Conservation (phyloP, 2,888 invertebrate genomes). For the Tachina lurida region DNA sequence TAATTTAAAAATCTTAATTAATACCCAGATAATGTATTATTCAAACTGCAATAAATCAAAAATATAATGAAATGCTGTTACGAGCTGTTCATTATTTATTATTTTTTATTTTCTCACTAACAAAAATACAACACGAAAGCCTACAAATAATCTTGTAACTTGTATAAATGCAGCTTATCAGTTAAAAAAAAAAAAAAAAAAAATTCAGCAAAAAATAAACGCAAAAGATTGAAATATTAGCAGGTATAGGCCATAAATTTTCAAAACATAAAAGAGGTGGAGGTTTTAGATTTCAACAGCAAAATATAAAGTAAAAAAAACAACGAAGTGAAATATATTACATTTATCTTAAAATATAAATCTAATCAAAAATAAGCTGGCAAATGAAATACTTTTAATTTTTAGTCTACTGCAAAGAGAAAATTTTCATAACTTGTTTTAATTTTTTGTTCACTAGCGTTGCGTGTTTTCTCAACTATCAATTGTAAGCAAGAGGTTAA, state of each 20-base stretch:
- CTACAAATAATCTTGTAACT: slow-evolving; percentile 61
- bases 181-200: slow-evolving; percentile 21
- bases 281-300: slow-evolving; percentile 69
- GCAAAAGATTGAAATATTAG: slow-evolving; percentile 55
- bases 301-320: slow-evolving; percentile 21
- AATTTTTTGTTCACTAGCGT: slow-evolving; percentile 23
- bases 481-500: background rate
- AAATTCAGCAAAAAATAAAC: slow-evolving; percentile 25
- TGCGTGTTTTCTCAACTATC: slow-evolving; percentile 43
- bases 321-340: slow-evolving; percentile 20
- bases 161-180: slow-evolving; percentile 48
- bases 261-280: slow-evolving; percentile 69
- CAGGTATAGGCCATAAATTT: slow-evolving; percentile 69
- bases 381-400: slow-evolving; percentile 44
- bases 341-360: slow-evolving; percentile 59
- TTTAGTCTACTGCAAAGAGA: slow-evolving; percentile 30
- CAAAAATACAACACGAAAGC: slow-evolving; percentile 63
- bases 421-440: slow-evolving; percentile 39
- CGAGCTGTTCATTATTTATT: slow-evolving; percentile 64
- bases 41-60: slow-evolving; percentile 69
- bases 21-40: slow-evolving; percentile 66
- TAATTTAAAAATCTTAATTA: slow-evolving; percentile 66
- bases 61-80: slow-evolving; percentile 69
- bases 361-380: slow-evolving; percentile 35
- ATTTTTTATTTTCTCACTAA: slow-evolving; percentile 19